Conservation (phyloP, 2,113 vertebrate genomes). For the Agelaius tricolor region DNA sequence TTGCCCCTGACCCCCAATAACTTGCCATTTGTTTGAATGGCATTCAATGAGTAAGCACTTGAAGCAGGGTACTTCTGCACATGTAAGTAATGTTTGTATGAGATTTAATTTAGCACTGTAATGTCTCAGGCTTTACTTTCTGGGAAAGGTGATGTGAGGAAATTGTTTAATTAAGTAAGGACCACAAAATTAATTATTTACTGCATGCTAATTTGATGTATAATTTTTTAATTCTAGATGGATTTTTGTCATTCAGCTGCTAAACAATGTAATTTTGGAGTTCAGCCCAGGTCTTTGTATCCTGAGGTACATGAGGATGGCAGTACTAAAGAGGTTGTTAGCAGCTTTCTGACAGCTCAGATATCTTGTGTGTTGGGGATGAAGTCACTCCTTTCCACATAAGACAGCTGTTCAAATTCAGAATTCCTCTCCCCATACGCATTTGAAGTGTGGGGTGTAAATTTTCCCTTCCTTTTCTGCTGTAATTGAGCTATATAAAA, state of each 20-base stretch:
- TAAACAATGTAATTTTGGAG: background rate
- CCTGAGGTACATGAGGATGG: background rate
- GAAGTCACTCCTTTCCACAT: background rate
- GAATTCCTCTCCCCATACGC: background rate
- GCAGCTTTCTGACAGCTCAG: background rate
- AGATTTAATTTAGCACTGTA: slow-evolving; percentile 25
- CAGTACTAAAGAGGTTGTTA: background rate
- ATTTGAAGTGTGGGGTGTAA: background rate
- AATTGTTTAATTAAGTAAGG: background rate
- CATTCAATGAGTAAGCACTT: background rate
- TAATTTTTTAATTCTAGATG: background rate
- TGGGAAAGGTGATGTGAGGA: slow-evolving; percentile 38
- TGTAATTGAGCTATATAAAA: background rate
- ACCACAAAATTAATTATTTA: background rate
- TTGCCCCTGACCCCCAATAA: background rate
- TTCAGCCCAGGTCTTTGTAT: background rate
- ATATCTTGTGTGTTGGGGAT: background rate
- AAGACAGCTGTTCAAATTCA: background rate
- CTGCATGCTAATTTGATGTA: background rate
- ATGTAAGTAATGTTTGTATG: background rate
- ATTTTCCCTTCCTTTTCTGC: background rate
- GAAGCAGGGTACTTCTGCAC: slow-evolving; percentile 1
- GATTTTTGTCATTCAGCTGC: background rate
- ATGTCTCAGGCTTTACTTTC: slow-evolving; percentile 10
- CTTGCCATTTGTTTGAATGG: slow-evolving; percentile 27